These are phyloP conservation scores for Chondrosia reniformis DNA, from an alignment of 37 sponge, comb jelly and placozoan genomes.

Conservation along the genomic window DNA sequence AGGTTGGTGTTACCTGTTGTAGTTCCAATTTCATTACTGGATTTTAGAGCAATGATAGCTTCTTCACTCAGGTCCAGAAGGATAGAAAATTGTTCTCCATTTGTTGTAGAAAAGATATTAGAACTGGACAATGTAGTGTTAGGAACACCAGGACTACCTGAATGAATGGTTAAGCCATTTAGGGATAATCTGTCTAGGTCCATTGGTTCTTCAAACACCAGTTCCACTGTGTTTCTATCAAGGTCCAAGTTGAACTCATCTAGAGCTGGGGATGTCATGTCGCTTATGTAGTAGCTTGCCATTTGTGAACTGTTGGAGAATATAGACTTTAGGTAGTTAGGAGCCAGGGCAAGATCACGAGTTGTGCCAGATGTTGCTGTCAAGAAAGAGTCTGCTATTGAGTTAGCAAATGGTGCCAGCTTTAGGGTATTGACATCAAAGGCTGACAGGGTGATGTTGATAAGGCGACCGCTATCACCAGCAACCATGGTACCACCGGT, in stretches of 20 bases:
- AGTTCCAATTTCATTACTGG: conserved; percentile 21
- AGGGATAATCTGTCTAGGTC: conserved; percentile 38
- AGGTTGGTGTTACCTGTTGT: conserved; percentile 33
- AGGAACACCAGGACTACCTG: neutral
- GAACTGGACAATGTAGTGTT: conserved; percentile 41
- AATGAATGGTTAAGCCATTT: conserved; percentile 14
- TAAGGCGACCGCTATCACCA: conserved; percentile 31
- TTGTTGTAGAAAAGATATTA: conserved; percentile 13
- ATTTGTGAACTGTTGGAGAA: conserved; percentile 26
- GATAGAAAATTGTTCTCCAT: conserved; percentile 25
- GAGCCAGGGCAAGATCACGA: conserved; percentile 60
- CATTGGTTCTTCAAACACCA: conserved; percentile 78
- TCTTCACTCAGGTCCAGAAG: conserved; percentile 31
- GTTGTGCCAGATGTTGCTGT: conserved; percentile 38
- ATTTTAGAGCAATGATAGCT: conserved; percentile 58
- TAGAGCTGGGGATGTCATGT: conserved; percentile 61
- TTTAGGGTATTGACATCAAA: conserved; percentile 76
- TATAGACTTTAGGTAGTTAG: conserved; percentile 40
- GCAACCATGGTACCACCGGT: conserved; percentile 41
- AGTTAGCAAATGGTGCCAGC: conserved; percentile 37
- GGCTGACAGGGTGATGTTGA: conserved; percentile 48
- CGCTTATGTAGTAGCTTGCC: conserved; percentile 36
- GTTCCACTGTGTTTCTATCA: conserved; percentile 29
- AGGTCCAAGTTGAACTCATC: conserved; percentile 59
- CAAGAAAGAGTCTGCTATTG: conserved; percentile 46